Evolutionary conservation across 2,888 invertebrate species (phyloP).

Genomic region (Athripsodes cinereus): DNA sequence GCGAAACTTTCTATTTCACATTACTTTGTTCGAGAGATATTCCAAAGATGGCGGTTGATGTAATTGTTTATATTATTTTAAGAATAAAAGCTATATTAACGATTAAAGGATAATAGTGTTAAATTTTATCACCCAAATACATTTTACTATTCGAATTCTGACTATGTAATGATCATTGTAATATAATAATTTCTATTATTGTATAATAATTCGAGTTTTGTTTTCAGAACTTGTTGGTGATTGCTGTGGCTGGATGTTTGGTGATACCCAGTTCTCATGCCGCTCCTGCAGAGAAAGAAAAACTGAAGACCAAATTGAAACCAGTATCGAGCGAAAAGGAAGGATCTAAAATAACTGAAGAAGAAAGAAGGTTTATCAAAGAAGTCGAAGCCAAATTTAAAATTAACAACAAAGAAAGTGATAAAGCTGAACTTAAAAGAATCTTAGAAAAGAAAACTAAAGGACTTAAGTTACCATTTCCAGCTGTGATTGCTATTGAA

Average conservation of each 20-base stretch:
- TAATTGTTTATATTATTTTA: too few relatives aligned
- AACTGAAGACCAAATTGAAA: slow-evolving; percentile 3
- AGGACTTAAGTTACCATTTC: slow-evolving; percentile 35
- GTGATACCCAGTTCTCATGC: slow-evolving; percentile 4
- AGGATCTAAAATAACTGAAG: slow-evolving; percentile 39
- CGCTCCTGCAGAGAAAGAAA: slow-evolving; percentile 10
- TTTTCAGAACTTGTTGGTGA: slow-evolving; percentile 12
- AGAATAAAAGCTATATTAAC: too few relatives aligned
- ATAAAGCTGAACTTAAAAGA: slow-evolving; percentile 24
- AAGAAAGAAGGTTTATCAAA: slow-evolving; percentile 44
- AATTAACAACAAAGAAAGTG: slow-evolving; percentile 34
- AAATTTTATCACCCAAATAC: too few relatives aligned
- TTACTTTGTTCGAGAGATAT: too few relatives aligned
- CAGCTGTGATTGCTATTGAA: slow-evolving; percentile 57
- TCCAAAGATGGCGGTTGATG: too few relatives aligned
- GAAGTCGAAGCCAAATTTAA: slow-evolving; percentile 48
- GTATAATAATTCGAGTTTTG: too few relatives aligned
- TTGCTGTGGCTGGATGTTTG: slow-evolving; percentile 1
- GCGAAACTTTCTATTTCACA: too few relatives aligned
- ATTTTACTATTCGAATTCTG: too few relatives aligned
- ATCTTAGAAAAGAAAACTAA: slow-evolving; percentile 2
- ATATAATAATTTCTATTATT: too few relatives aligned
- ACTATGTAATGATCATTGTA: too few relatives aligned
- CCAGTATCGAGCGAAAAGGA: background rate
- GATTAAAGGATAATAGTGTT: too few relatives aligned